Evolutionary conservation across 2,888 invertebrate genomes (phyloP).

Genomic region (Malachius bipustulatus): DNA sequence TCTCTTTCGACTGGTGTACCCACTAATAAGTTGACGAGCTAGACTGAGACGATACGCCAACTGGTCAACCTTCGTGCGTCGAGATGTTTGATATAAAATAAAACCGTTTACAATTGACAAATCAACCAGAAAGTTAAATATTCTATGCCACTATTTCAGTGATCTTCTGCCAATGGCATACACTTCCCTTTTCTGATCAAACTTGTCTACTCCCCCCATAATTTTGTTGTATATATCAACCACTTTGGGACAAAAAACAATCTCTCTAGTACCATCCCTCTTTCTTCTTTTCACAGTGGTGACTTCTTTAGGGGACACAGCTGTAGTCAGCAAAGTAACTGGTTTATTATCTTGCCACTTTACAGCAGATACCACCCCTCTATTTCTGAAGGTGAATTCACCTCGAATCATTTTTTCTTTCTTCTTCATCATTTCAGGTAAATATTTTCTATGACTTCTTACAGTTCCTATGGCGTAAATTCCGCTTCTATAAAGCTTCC

Average conservation of each 20-base stretch:
- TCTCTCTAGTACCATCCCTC: neutral
- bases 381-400: neutral
- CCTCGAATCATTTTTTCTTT: neutral
- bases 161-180: conserved; percentile 7
- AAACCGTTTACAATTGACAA: neutral
- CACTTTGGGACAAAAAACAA: neutral
- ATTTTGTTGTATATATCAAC: conserved; percentile 4
- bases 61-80: neutral
- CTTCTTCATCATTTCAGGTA: neutral
- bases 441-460: neutral
- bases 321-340: neutral
- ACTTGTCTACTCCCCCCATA: conserved; percentile 8
- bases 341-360: conserved; percentile 1
- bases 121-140: conserved; percentile 6
- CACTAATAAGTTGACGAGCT: neutral
- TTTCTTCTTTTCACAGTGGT: conserved; percentile 8
- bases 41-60: neutral
- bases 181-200: conserved; percentile 4
- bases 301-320: conserved; percentile 3
- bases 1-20: conserved; percentile 1
- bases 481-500: neutral
- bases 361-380: neutral
- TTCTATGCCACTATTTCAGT: conserved; percentile 8
- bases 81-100: neutral
- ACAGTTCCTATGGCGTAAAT: neutral